phyloP scores from a whole-genome alignment of 1,140 invertebrate genomes.

The Chionoecetes opilio region DNA sequence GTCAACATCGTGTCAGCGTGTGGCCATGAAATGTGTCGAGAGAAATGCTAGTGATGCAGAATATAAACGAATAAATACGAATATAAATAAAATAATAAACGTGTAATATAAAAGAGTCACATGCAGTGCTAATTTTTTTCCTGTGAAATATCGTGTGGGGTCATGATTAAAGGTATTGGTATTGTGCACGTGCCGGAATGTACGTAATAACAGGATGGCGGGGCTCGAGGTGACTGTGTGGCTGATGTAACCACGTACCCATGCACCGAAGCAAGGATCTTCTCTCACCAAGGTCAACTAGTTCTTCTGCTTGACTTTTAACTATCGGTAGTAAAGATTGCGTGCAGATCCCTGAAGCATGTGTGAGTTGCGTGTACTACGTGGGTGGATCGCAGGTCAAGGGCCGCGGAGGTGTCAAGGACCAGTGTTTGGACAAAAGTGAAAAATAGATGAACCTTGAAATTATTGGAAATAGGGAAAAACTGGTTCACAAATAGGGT shows the following conservation, averaged over 20 bases:
- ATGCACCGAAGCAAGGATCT: background rate
- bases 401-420: too few relatives aligned
- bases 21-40: background rate
- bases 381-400: background rate
- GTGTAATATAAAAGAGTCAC: background rate
- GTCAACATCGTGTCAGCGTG: background rate
- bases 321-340: background rate
- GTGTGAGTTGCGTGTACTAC: background rate
- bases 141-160: background rate
- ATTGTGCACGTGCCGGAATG: background rate
- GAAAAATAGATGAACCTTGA: too few relatives aligned
- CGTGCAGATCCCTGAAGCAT: background rate
- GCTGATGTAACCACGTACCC: background rate
- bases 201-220: background rate
- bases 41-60: background rate
- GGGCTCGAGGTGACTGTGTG: background rate
- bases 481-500: too few relatives aligned
- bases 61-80: too few relatives aligned
- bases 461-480: too few relatives aligned
- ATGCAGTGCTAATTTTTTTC: background rate
- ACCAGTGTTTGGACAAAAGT: too few relatives aligned
- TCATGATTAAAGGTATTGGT: background rate
- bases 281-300: background rate
- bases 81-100: too few relatives aligned
- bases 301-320: slow-evolving; percentile 5